Evolutionary conservation across 2,888 invertebrate genomes (phyloP).

Genomic region (Embidobia sp.): DNA sequence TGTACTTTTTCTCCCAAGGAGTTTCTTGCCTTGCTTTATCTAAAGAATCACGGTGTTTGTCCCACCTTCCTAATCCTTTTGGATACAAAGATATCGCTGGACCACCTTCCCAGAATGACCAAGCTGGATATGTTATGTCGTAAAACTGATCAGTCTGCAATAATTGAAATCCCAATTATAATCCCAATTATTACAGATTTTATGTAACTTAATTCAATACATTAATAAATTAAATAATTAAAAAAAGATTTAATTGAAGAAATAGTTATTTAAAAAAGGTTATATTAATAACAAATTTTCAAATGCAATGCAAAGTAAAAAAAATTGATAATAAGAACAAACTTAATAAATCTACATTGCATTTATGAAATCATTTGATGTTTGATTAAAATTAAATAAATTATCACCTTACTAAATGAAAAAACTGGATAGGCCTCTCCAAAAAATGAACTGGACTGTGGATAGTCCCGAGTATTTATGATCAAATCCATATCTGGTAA

Average conservation of each 20-base stretch:
- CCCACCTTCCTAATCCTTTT: constrained; percentile 96
- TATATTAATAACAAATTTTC: no score
- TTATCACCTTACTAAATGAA: constrained; percentile 94
- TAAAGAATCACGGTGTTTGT: constrained; percentile 89
- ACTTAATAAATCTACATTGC: no score
- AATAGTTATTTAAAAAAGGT: no score
- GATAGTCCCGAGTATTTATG: constrained; percentile 96
- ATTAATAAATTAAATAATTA: no score
- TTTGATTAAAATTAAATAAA: neutral
- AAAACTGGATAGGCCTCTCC: constrained; percentile 89
- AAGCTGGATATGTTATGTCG: constrained; percentile 97
- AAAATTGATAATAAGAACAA: no score
- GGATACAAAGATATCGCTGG: constrained; percentile 97
- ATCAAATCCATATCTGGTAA: constrained; percentile 93
- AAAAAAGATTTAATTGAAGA: no score
- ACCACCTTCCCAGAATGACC: constrained; percentile 99
- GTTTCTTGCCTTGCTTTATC: constrained; percentile 85
- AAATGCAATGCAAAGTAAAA: no score
- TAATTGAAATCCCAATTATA: no score
- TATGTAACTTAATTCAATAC: no score
- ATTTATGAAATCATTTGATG: no score
- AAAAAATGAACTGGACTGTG: constrained; percentile 88
- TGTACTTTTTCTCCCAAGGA: constrained; percentile 90
- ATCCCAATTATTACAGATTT: no score
- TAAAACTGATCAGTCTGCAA: constrained; percentile 87